These are phyloP conservation scores for Diploscapter pachys DNA, from an alignment of 1,140 invertebrate genomes.

Conservation along the genomic window DNA sequence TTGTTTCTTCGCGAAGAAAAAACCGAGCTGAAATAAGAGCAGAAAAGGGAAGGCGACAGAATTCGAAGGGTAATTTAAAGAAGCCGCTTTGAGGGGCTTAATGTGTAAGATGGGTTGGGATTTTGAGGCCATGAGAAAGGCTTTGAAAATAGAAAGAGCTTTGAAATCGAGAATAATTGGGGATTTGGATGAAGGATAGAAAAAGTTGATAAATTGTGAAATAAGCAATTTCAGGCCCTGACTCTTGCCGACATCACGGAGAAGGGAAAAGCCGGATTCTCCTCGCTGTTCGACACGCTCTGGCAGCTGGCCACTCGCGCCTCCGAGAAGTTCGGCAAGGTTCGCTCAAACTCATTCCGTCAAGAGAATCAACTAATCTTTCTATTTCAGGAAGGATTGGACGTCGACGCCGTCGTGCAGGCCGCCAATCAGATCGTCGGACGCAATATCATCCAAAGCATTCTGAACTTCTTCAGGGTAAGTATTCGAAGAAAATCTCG, in stretches of 20 bases:
- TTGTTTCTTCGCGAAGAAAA: not conserved
- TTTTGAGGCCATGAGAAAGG: too few species aligned
- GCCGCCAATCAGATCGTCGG: slow-evolving; percentile 25
- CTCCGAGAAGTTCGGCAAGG: slow-evolving; percentile 45
- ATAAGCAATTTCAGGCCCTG: slow-evolving; percentile 38
- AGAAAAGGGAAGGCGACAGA: too few species aligned
- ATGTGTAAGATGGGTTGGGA: too few species aligned
- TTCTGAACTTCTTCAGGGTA: slow-evolving; percentile 43
- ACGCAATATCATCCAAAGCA: slow-evolving; percentile 35
- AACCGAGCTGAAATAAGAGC: too few species aligned
- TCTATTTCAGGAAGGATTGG: slow-evolving; percentile 34
- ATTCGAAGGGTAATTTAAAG: too few species aligned
- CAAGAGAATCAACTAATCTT: too few species aligned
- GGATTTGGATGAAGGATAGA: too few species aligned
- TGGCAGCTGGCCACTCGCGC: slow-evolving; percentile 39
- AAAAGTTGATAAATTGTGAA: not conserved
- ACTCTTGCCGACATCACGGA: slow-evolving; percentile 44
- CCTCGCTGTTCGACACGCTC: slow-evolving; percentile 45
- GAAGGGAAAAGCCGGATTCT: slow-evolving; percentile 47
- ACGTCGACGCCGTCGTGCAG: slow-evolving; percentile 41
- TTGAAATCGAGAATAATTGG: too few species aligned
- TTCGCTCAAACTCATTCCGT: too few species aligned
- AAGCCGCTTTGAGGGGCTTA: too few species aligned
- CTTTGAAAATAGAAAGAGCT: too few species aligned
- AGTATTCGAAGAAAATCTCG: not conserved